Evolutionary conservation across 2,797 vertebrate genomes (phyloP).

Genomic region (Geotrypetes seraphini): DNA sequence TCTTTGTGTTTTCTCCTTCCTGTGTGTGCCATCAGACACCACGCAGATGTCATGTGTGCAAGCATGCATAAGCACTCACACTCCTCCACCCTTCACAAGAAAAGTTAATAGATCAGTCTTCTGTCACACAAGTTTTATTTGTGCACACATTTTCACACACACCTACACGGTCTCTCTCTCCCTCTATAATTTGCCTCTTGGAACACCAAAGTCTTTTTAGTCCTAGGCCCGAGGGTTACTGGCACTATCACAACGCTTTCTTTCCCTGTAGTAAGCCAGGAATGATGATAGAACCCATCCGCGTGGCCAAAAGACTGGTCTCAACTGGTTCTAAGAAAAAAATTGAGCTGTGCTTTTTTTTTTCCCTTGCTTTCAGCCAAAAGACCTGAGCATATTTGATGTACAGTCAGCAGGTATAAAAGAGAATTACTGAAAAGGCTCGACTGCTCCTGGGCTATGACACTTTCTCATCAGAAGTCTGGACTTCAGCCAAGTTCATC

Average conservation of each 20-base stretch:
- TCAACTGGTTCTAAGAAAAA: constrained; percentile 61
- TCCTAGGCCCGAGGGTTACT: constrained; percentile 66
- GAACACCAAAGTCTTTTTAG: constrained; percentile 25
- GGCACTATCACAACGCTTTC: constrained; percentile 44
- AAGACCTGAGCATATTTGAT: constrained; percentile 73
- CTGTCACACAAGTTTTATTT: not conserved
- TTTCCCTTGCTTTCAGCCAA: constrained; percentile 64
- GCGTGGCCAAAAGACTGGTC: constrained; percentile 76
- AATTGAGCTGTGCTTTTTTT: constrained; percentile 45
- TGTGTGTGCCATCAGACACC: too few relatives aligned
- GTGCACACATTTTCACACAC: not conserved
- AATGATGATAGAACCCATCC: constrained; percentile 62
- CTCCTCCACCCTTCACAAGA: constrained; percentile 4
- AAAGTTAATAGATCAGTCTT: not conserved
- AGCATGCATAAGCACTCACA: too few relatives aligned
- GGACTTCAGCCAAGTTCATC: constrained; percentile 92
- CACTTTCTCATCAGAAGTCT: constrained; percentile 83
- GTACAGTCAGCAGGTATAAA: constrained; percentile 72
- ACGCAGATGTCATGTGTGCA: too few relatives aligned
- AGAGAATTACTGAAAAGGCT: constrained; percentile 52
- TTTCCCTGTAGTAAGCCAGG: constrained; percentile 57
- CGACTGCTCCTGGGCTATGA: constrained; percentile 62
- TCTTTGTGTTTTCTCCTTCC: too few relatives aligned
- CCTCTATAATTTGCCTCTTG: constrained; percentile 26
- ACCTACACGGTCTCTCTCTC: not conserved